phyloP scores from a whole-genome alignment of 2,797 vertebrate genomes.

The Sebastes iracundus region DNA sequence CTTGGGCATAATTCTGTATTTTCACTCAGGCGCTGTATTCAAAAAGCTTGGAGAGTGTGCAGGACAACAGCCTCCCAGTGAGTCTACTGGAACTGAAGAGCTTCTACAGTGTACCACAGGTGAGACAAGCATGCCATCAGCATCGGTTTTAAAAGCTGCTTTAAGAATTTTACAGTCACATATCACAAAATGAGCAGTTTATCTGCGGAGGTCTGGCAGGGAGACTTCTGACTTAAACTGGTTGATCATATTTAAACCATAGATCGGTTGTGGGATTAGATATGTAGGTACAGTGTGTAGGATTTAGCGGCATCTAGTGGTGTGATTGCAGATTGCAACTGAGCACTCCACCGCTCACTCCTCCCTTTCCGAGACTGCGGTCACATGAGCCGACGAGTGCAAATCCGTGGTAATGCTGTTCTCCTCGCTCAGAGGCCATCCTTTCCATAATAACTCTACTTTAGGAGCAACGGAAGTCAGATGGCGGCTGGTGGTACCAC shows the following conservation, averaged over 20 bases:
- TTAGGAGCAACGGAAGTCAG: no score
- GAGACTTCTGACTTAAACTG: neutral
- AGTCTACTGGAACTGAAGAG: slow-evolving; percentile 87
- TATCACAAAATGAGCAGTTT: neutral
- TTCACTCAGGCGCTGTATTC: slow-evolving; percentile 85
- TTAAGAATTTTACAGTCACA: neutral
- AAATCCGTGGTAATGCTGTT: no score
- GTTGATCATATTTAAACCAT: neutral
- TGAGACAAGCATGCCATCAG: slow-evolving; percentile 58
- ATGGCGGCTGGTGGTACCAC: no score
- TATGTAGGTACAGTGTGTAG: no score
- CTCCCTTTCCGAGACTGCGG: no score
- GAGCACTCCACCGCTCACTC: no score
- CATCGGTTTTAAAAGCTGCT: neutral
- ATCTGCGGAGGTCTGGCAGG: neutral
- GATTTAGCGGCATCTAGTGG: no score
- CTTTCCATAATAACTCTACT: no score
- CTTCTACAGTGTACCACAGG: slow-evolving; percentile 87
- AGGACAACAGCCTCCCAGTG: slow-evolving; percentile 85
- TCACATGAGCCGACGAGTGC: no score
- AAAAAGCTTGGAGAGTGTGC: slow-evolving; percentile 85
- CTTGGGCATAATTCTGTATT: neutral
- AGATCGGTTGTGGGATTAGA: neutral
- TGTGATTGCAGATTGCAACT: no score
- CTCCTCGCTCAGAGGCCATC: no score